Evolutionary conservation across 2,113 vertebrate species (phyloP), one percentile per base, ranked within the genome.

Genomic region (Conger conger): DNA sequence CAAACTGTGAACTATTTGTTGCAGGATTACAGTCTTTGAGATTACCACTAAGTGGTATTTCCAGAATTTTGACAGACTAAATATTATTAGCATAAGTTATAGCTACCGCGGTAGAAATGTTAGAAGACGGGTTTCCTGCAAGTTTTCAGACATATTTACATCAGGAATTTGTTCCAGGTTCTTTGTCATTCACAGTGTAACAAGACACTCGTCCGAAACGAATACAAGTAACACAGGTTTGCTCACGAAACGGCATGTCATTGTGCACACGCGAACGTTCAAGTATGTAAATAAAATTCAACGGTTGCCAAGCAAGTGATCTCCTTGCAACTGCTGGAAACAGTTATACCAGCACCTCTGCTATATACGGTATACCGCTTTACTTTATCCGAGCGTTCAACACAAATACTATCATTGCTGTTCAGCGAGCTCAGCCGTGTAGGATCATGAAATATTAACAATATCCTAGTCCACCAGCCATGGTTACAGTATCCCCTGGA

Each of bases 401-500:
- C 23, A 63, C 18, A 63, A 27, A 63, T 27, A 27, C 18, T 63
- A 2, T 13, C 3, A 73, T 73, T 73, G 68, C 6, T 33, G 68
- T 73, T 73, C 68, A 73, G 68, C n/a, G n/a, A 33, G 68, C 68
- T 73, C n/a, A 33, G n/a, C 27, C 33, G 5, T 33, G n/a, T 11
- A 33, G n/a, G 68, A 33, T 73, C 68, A 73, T 73, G 68, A 73
- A 73, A 73, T 33, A 73, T 73, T 23, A 6, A 63, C 57, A 13
- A 33, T 73, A 73, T 73, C 68, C n/a, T 30, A n/a, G 9, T 73
- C 68, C n/a, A 30, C 68, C n/a, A 20, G 57, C 7, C 57, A 73
- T 73, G 68, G 68, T 73, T 73, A 33, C 60, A 33, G 68, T 33
- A 73, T 73, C 68, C 68, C 68, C 68, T 30, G n/a, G 68, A 73